Evolutionary conservation across 2,888 invertebrate species (phyloP).

Genomic region (Lasioglossum villosulum): DNA sequence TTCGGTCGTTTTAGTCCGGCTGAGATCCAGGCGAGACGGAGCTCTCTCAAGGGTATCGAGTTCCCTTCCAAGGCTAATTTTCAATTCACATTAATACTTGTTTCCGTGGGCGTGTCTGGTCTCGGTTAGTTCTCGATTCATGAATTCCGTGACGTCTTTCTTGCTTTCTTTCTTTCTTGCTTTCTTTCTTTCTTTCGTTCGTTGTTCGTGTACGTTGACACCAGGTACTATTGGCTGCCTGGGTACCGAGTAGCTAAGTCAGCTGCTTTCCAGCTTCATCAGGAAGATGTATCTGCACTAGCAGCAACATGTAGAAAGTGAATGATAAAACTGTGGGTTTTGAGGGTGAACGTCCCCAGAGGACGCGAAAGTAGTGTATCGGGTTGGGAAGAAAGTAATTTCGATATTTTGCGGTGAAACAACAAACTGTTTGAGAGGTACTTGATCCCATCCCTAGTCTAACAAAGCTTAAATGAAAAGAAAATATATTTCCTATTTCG

Average conservation of each 20-base stretch:
- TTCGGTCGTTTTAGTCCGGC: conserved; percentile 7
- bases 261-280: neutral
- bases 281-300: neutral
- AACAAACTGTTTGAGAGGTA: too few species aligned
- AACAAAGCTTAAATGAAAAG: too few species aligned
- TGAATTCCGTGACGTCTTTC: conserved; percentile 11
- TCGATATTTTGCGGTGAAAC: too few species aligned
- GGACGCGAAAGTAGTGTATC: neutral
- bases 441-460: too few species aligned
- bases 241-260: neutral
- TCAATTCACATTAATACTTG: conserved; percentile 23
- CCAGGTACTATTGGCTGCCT: neutral
- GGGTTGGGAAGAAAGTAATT: too few species aligned
- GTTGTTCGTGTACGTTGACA: neutral
- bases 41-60: conserved; percentile 31
- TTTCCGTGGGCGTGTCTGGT: conserved; percentile 9
- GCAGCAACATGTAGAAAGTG: neutral
- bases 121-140: neutral
- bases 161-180: conserved; percentile 3
- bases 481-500: too few species aligned
- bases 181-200: conserved; percentile 2
- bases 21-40: conserved; percentile 1
- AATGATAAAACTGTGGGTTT: neutral
- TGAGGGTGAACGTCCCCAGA: neutral
- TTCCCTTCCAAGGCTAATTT: conserved; percentile 38